These are phyloP conservation scores for Ectemnius lituratus DNA, from an alignment of 2,888 invertebrate species.

Conservation along the genomic window DNA sequence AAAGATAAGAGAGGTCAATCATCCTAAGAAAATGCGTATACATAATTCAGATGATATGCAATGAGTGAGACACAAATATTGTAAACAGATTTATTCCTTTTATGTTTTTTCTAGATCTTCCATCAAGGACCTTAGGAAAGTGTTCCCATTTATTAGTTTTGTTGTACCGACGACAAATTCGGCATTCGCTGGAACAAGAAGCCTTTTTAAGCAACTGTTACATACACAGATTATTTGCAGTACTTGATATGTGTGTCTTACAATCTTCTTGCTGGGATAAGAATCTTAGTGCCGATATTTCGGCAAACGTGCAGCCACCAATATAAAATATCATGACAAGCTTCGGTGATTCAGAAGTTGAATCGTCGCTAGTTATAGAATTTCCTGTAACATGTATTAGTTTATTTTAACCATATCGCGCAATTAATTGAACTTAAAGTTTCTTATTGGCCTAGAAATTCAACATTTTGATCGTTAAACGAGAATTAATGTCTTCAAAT, in stretches of 20 bases:
- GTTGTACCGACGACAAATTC: conserved; percentile 95
- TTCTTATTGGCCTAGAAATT: no score
- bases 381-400: conserved; percentile 68
- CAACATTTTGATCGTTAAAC: no score
- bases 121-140: conserved; percentile 88
- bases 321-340: conserved; percentile 96
- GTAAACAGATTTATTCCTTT: conserved; percentile 15
- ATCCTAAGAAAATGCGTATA: not conserved
- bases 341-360: conserved; percentile 80
- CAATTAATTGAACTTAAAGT: no score
- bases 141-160: conserved; percentile 93
- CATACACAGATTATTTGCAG: not conserved
- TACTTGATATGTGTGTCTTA: conserved; percentile 50
- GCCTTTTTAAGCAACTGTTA: not conserved
- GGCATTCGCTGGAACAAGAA: conserved; percentile 81
- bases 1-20: no score
- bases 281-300: conserved; percentile 88
- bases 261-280: conserved; percentile 87
- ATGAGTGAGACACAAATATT: not conserved
- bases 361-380: conserved; percentile 77
- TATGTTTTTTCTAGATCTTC: conserved; percentile 76
- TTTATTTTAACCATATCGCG: no score
- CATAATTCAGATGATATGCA: conserved; percentile 1
- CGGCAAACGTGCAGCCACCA: conserved; percentile 98
- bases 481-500: not conserved